These are phyloP conservation scores for Lipophrys pholis DNA, from an alignment of 2,113 vertebrate genomes.

Conservation along the genomic window DNA sequence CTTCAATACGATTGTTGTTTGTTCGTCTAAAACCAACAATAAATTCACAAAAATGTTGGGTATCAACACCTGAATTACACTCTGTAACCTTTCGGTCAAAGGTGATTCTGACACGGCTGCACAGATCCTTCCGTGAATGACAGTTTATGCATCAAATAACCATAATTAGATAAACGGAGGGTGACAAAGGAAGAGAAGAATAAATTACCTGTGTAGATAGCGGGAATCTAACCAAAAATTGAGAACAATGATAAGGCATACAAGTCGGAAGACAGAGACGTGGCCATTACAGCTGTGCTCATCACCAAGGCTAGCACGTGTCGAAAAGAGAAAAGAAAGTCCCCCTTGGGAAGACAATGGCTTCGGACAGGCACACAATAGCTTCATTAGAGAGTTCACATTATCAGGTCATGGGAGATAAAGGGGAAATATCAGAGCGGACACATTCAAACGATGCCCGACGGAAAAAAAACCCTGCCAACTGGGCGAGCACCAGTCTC, in stretches of 20 bases:
- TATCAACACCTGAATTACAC: neutral
- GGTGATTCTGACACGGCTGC: neutral
- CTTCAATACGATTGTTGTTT: too few species aligned
- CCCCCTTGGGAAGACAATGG: conserved; percentile 81
- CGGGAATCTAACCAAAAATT: conserved; percentile 40
- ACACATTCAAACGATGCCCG: conserved; percentile 69
- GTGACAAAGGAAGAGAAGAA: conserved; percentile 12
- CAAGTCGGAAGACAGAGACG: conserved; percentile 55
- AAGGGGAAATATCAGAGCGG: conserved; percentile 83
- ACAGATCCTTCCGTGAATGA: neutral
- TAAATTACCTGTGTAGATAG: conserved; percentile 50
- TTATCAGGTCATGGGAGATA: conserved; percentile 81
- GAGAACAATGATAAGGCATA: conserved; percentile 53
- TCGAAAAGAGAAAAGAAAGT: conserved; percentile 69
- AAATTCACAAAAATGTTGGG: neutral
- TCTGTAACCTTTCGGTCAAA: neutral
- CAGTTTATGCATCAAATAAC: neutral
- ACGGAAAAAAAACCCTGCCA: conserved; percentile 58
- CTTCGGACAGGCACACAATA: conserved; percentile 85
- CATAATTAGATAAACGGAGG: conserved; percentile 36
- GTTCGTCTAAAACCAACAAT: neutral
- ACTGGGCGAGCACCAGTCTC: conserved; percentile 52
- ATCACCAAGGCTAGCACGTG: conserved; percentile 58
- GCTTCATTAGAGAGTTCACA: conserved; percentile 84
- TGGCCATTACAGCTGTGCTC: conserved; percentile 76